Conservation (phyloP, 2,888 invertebrate species). For the Agriopis aurantiaria region DNA sequence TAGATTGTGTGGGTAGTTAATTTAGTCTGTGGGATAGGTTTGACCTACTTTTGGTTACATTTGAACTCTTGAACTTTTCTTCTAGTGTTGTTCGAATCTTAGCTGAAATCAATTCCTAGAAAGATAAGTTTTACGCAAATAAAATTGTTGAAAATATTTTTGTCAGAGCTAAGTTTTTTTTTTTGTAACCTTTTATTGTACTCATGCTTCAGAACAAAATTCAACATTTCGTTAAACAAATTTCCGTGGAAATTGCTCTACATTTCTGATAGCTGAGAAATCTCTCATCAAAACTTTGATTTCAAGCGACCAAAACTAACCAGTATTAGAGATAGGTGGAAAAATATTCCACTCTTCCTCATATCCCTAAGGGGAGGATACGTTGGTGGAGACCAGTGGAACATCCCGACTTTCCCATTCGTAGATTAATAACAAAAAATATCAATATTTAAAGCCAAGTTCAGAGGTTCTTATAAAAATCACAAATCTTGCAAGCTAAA, state of each 20-base stretch:
- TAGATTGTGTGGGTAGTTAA: constrained; percentile 59
- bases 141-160: not conserved
- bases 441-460: no score
- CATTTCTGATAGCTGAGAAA: constrained; percentile 1
- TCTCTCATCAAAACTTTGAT: not conserved
- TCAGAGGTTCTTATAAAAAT: no score
- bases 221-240: not conserved
- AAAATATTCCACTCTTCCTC: no score
- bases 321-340: no score
- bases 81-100: not conserved
- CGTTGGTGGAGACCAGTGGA: no score
- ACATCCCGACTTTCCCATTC: no score
- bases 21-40: constrained; percentile 50
- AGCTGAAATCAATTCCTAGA: not conserved
- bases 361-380: no score
- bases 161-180: not conserved
- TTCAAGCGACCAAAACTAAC: no score
- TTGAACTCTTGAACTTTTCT: constrained; percentile 10
- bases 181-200: no score
- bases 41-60: constrained; percentile 27
- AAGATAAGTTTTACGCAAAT: not conserved
- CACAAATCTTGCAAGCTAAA: no score
- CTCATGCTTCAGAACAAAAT: no score
- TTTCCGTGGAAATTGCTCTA: not conserved
- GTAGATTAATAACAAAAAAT: no score